Base-by-base conservation (phyloP, 92 coral and sea anemone genomes). In the Paramuricea clavata region DNA sequence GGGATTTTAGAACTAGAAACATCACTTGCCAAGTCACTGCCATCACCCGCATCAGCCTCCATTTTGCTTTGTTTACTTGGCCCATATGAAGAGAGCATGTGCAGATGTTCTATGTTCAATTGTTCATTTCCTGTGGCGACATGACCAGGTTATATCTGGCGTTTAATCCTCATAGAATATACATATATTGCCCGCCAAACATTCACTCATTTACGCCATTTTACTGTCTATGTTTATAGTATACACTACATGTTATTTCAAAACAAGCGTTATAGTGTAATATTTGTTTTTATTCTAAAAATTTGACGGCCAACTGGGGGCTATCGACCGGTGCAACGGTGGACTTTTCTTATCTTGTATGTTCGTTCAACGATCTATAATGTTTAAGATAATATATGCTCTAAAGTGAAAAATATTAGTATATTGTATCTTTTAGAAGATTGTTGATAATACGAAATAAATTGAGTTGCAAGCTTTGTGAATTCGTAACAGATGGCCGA, bases 11-110 rank as follows among this genome's bases (percentile, higher is more conserved):
- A 42, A 42, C 17, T 33, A 61, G 84, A 61, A 79, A 79, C 84
- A 79, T 79, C 84, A 79, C 49, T 43, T 61, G 84, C 84, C 57
- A 79, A 59, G 71, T 79, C 84, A 61, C 52, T 79, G 35, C 44
- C 84, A 60, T 43, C 84, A 26, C 72, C 72, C 35, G 72, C 28
- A 12, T 79, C 84, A 11, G 72, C 67, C 73, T 79, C 84, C 84
- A 79, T 79, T 79, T 79, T 79, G 72, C 72, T 79, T 79, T 79
- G 84, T 79, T 79, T 79, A 79, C 84, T 79, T 39, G 72, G 31
- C 69, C 68, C 16, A 12, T 19, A 78, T 30, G 84, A 79, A 79
- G 39, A 64, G 84, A 79, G 84, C 84, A 61, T 79, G 84, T 79
- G 84, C 84, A 79, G 84, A 79, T 49, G 78, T 33, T 19, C 35